Percentiles rank a stretch among this genome's conserved stretches.
Evolutionary conservation across 2,113 vertebrate genomes (phyloP).

Genomic region (Paratilapia polleni): DNA sequence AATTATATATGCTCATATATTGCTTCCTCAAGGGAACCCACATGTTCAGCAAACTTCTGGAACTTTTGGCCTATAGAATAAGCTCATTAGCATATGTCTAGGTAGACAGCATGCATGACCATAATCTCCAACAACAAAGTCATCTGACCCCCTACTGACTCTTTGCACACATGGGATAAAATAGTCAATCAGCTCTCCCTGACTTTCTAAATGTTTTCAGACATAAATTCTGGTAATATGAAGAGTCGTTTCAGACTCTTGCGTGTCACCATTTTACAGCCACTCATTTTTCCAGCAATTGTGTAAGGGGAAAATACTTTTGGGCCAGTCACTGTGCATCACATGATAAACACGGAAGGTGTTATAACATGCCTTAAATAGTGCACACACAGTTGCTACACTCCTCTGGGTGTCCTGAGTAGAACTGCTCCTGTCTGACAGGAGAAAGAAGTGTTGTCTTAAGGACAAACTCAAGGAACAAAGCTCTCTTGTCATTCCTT

Average conservation of each 20-base stretch:
- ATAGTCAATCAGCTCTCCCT: neutral
- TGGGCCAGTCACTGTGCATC: neutral
- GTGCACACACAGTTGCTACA: neutral
- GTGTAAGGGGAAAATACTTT: neutral
- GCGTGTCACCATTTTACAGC: neutral
- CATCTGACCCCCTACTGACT: neutral
- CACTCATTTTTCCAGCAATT: neutral
- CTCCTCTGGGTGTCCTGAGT: neutral
- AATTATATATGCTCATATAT: neutral
- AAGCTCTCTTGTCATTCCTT: neutral
- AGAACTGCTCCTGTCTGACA: neutral
- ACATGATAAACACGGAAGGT: neutral
- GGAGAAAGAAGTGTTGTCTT: fast-evolving
- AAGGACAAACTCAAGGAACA: neutral
- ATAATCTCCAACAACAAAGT: neutral
- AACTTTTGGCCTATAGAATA: neutral
- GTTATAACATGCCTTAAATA: neutral
- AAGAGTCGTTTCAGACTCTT: neutral
- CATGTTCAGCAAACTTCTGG: neutral
- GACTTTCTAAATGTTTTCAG: neutral
- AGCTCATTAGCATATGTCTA: neutral
- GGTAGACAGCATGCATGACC: neutral
- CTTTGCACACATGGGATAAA: neutral
- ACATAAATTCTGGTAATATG: neutral
- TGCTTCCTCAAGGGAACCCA: neutral